A percentile compares a stretch with the other conserved stretches of the same genome.
phyloP scores from a whole-genome alignment of 2,888 invertebrate species.

The Geophilus truncorum region DNA sequence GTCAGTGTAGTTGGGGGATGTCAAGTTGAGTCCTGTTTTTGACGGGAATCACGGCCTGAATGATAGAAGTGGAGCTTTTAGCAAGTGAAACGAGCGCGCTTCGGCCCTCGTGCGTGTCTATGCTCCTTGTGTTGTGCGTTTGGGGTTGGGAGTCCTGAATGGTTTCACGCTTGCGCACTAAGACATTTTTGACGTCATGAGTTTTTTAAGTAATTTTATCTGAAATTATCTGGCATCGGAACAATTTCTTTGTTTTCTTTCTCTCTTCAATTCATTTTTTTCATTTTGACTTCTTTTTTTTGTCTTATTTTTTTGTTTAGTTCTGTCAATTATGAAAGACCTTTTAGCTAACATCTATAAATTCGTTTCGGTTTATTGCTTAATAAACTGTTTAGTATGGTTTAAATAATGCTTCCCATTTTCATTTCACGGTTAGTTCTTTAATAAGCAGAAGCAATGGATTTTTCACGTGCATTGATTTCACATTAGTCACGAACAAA shows the following conservation, averaged over 20 bases:
- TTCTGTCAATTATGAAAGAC: not conserved
- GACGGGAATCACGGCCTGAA: not conserved
- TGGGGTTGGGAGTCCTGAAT: not conserved
- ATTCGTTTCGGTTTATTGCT: not conserved
- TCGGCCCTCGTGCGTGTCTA: not conserved
- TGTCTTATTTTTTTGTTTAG: not conserved
- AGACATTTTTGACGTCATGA: not conserved
- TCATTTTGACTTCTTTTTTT: not conserved
- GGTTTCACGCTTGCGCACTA: constrained; percentile 17
- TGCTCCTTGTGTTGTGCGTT: constrained; percentile 5
- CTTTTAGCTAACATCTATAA: not conserved
- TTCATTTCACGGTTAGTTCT: not conserved
- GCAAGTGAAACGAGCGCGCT: constrained; percentile 1
- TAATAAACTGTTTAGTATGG: not conserved
- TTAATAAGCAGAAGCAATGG: not conserved
- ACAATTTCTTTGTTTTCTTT: not conserved
- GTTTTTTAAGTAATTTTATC: not conserved
- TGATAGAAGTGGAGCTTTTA: not conserved
- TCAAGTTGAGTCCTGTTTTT: not conserved
- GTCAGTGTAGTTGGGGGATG: not conserved
- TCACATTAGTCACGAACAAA: constrained; percentile 25
- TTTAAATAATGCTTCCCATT: not conserved
- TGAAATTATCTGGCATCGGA: not conserved
- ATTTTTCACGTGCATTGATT: constrained; percentile 24
- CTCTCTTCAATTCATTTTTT: not conserved